phyloP scores from a whole-genome alignment of 2,888 invertebrate species.

The Onthophagus sagittarius region DNA sequence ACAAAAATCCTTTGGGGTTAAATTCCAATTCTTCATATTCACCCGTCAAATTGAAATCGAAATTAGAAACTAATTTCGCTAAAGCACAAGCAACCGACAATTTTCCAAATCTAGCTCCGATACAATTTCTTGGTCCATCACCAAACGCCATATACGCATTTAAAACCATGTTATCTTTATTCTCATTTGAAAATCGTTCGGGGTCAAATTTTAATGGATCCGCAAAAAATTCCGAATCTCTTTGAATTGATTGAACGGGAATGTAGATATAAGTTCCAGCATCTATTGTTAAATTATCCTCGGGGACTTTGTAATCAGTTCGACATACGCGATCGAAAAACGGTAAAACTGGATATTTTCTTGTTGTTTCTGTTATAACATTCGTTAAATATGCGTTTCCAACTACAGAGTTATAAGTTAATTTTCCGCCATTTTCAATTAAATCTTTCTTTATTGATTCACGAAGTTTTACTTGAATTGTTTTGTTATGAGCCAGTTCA shows the following conservation, averaged over 20 bases:
- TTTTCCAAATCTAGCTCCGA: slow-evolving; percentile 9
- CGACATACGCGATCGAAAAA: slow-evolving; percentile 3
- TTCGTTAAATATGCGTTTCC: slow-evolving; percentile 20
- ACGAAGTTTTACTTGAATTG: slow-evolving; percentile 17
- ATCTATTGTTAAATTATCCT: slow-evolving; percentile 9
- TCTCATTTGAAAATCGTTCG: slow-evolving; percentile 14
- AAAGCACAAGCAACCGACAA: not conserved
- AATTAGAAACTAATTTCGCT: not conserved
- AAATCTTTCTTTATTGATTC: slow-evolving; percentile 13
- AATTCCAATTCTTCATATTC: not conserved
- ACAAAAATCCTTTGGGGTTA: not conserved
- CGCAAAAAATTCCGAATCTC: slow-evolving; percentile 17
- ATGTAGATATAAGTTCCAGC: slow-evolving; percentile 14
- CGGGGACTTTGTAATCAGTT: slow-evolving; percentile 14
- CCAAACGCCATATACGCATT: slow-evolving; percentile 16
- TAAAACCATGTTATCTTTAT: not conserved
- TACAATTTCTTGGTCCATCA: slow-evolving; percentile 18
- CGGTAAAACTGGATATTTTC: slow-evolving; percentile 20
- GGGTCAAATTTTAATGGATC: slow-evolving; percentile 19
- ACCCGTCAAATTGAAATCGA: not conserved
- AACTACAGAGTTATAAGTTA: slow-evolving; percentile 17
- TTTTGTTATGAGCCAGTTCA: slow-evolving; percentile 18
- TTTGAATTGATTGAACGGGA: slow-evolving; percentile 10
- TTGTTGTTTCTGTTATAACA: slow-evolving; percentile 18
- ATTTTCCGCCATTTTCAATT: not conserved